A percentile compares a stretch with the other conserved stretches of the same genome.
These are phyloP conservation scores for Hymenopus coronatus DNA, from an alignment of 2,888 invertebrate species.

Conservation along the genomic window DNA sequence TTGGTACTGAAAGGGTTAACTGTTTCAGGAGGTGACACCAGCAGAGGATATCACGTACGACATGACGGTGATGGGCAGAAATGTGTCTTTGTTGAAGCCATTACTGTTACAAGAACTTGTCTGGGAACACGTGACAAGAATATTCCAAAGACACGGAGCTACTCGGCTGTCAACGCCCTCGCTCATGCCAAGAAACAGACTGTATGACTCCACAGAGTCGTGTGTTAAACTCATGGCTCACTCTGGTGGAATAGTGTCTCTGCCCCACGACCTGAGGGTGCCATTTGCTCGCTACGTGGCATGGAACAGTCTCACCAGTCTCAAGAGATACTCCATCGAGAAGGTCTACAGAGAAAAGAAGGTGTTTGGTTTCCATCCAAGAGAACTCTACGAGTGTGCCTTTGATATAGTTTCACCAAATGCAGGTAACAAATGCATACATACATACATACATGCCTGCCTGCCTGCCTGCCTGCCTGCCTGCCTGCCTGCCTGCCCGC, in stretches of 20 bases:
- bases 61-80: constrained; percentile 52
- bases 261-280: constrained; percentile 81
- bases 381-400: constrained; percentile 85
- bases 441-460: too few species aligned
- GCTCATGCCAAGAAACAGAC: constrained; percentile 67
- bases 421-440: constrained; percentile 50
- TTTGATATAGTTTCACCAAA: constrained; percentile 87
- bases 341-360: constrained; percentile 81
- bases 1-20: too few species aligned
- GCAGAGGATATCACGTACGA: constrained; percentile 83
- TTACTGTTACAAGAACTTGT: constrained; percentile 49
- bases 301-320: constrained; percentile 69
- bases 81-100: constrained; percentile 40
- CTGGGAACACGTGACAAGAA: constrained; percentile 45
- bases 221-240: constrained; percentile 82
- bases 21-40: constrained; percentile 53
- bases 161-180: constrained; percentile 74
- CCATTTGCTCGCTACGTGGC: constrained; percentile 81
- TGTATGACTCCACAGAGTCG: constrained; percentile 58
- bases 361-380: constrained; percentile 75
- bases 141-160: constrained; percentile 79
- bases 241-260: constrained; percentile 76
- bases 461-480: too few species aligned
- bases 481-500: too few species aligned
- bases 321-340: constrained; percentile 84